Base-by-base conservation (phyloP, 2,113 vertebrate genomes). In the Harpagus bidentatus region DNA sequence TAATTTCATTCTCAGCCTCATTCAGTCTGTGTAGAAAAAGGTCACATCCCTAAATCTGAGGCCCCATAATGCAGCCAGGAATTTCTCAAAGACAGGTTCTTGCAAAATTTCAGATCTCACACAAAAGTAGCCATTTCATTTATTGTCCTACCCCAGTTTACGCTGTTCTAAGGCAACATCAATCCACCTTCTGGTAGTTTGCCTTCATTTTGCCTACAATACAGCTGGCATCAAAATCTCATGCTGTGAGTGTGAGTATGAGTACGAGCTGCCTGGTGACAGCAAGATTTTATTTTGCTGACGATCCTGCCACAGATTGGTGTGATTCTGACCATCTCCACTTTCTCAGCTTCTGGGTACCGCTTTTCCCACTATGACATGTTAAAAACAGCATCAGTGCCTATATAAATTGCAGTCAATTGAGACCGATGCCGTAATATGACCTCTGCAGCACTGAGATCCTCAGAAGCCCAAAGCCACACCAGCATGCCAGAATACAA, bases 121-220 rank as follows among this genome's bases (percentile, higher is more conserved):
- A 45, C 18, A n/a, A 74, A 74, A 94, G 47, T 4, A 62, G 9
- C 1, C 0, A 8, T 77, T 92, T 72, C 11, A 26, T 67, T 86
- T 81, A 26, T 59, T 55, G 32, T 42, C 31, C 29, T 61, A 18
- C 6, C 22, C 9, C 42, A 52, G 12, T 78, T 84, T 58, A 82
- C 0, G 0, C 26, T 77, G 29, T n/a, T 79, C 34, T 79, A 45
- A 63, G 16, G 16, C 40, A 66, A 43, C 15, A 5, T 43, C 5
- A 3, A 52, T 34, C 12, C 10, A 21, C 34, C 13, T 48, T 81
- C 26, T 88, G 10, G 76, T 14, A 63, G 11, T 73, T 94, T 84
- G 31, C 59, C 31, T 94, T 92, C 42, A 55, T 90, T 95, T 94
- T 69, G 29, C 32, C 69, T 67, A 10, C 40, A 43, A 3, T 69